Evolutionary conservation across 1,140 invertebrate species (phyloP), one percentile per base, ranked within the genome.

Genomic region (Halesus radiatus): DNA sequence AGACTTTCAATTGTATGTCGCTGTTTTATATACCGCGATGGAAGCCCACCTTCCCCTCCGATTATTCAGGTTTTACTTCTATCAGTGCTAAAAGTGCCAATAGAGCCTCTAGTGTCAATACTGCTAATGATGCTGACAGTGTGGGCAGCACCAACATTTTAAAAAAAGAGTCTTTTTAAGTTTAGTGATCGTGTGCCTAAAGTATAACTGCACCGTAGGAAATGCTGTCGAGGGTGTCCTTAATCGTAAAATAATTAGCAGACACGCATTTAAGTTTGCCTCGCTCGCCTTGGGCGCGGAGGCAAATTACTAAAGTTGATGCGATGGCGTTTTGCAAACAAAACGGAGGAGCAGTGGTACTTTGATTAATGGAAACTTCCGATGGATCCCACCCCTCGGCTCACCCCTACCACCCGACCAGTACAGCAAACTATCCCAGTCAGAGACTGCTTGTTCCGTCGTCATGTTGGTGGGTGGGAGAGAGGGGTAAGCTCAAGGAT

Each of bases 321-420:
- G 79, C 26, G 45, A 70, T 26, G 79, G 62, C 62, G 50, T 23
- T 66, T 66, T 58, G 29, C 79, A 75, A 73, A 68, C 54, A 80
- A 78, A 78, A 78, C 76, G 62, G 37, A 56, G 64, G 66, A 73
- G 76, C 58, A 66, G 62, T 18, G 78, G 32, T 20, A 53, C 50
- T 81, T 73, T 81, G 80, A 78, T 81, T 81, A 81, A 81, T 81
- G 76, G 72, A 81, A 76, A 77, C 56, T 79, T 79, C 66, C 77
- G 58, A 20, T 29, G 58, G 56, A 29, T 68, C 64, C 64, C 37
- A 26, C 77, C 76, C 62, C 62, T 6, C 29, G 10, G 23, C 20
- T 10, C 58, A 13, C n/a, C 15, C 32, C 23, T 1, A 4, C 26
- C 26, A 29, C 26, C 26, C 26, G 26, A 2, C 26, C 26, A 29